Percentiles rank a stretch among this genome's conserved stretches.
These are phyloP conservation scores for Tortrix viridana DNA, from an alignment of 2,888 invertebrate species.

Conservation along the genomic window DNA sequence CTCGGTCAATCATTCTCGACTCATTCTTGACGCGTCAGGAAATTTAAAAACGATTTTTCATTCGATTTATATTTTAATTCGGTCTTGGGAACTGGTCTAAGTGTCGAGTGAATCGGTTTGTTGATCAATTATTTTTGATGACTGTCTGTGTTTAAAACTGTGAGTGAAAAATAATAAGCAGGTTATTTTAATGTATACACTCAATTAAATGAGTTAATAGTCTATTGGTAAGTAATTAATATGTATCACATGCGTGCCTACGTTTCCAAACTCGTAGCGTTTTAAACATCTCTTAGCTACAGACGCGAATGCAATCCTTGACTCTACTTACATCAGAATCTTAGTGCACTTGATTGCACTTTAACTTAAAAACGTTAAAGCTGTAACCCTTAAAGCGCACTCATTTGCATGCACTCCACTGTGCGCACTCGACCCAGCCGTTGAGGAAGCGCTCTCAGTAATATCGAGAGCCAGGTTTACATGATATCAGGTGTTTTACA, in stretches of 20 bases:
- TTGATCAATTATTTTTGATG: constrained; percentile 27
- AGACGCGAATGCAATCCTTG: not conserved
- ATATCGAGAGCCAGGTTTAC: constrained; percentile 4
- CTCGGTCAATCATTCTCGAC: constrained; percentile 52
- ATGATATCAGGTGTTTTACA: not conserved
- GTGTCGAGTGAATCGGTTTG: constrained; percentile 2
- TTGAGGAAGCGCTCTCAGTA: constrained; percentile 18
- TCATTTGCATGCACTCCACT: constrained; percentile 29
- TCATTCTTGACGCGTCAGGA: constrained; percentile 41
- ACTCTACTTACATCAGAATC: not conserved
- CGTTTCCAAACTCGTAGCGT: no score
- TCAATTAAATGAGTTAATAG: no score
- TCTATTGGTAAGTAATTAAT: no score
- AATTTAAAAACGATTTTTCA: constrained; percentile 34
- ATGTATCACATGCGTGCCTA: no score
- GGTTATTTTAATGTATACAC: no score
- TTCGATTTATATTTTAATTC: constrained; percentile 33
- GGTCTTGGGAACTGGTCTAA: constrained; percentile 11
- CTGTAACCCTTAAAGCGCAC: constrained; percentile 46
- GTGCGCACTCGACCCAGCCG: constrained; percentile 16
- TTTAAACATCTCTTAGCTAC: no score
- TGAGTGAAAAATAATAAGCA: no score
- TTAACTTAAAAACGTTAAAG: not conserved
- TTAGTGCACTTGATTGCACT: not conserved
- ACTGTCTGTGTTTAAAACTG: not conserved